Percentiles rank a stretch among this genome's conserved stretches.
These are phyloP conservation scores for Diadumene lineata DNA, from an alignment of 92 coral and sea anemone species.

Conservation along the genomic window DNA sequence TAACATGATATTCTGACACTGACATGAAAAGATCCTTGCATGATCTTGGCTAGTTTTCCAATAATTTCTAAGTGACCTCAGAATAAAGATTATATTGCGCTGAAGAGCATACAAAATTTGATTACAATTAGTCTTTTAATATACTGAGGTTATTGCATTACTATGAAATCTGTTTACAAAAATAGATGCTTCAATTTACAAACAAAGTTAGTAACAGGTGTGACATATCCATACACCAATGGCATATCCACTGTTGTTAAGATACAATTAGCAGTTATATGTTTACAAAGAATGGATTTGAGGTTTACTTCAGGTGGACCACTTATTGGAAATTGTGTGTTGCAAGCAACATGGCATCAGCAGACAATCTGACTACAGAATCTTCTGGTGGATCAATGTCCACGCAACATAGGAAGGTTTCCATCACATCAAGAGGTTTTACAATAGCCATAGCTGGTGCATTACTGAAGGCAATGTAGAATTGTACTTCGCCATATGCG, in stretches of 20 bases:
- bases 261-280: background rate
- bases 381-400: background rate
- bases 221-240: background rate
- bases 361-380: background rate
- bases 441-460: background rate
- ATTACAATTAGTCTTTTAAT: no score
- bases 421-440: background rate
- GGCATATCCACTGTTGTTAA: background rate
- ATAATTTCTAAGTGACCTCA: no score
- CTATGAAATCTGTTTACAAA: no score
- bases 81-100: no score
- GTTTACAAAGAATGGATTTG: background rate
- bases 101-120: no score
- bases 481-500: background rate
- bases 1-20: no score
- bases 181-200: background rate
- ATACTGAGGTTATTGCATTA: no score
- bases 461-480: no score
- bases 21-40: no score
- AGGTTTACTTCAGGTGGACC: background rate
- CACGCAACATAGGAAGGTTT: background rate
- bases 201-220: background rate
- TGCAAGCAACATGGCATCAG: background rate
- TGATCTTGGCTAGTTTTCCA: no score
- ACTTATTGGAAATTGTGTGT: background rate